Conservation (phyloP, 2,113 vertebrate species). For the Chrysochloris asiatica region DNA sequence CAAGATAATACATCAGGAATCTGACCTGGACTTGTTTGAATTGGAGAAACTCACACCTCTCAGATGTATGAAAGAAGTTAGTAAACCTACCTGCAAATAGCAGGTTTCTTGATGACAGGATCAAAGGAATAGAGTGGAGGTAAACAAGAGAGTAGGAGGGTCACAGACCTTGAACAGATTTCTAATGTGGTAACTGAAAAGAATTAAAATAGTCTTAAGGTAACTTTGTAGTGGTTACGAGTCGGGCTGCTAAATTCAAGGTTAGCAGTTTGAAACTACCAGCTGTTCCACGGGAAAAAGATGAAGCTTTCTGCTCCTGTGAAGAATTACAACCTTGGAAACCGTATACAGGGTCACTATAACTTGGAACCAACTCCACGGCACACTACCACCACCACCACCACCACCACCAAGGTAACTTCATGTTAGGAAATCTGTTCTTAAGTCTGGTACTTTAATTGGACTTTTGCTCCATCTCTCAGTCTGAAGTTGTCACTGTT, state of each 20-base stretch:
- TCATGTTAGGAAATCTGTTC: fast-evolving
- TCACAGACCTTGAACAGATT: neutral
- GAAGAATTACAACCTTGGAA: too few relatives aligned
- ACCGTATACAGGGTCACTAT: too few relatives aligned
- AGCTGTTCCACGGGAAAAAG: too few relatives aligned
- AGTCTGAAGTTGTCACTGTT: neutral
- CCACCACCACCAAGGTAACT: too few relatives aligned
- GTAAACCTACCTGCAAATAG: neutral
- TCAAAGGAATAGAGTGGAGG: neutral
- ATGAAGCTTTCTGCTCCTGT: too few relatives aligned
- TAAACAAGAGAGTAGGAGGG: neutral
- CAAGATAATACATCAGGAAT: neutral
- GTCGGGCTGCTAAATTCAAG: too few relatives aligned
- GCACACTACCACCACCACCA: too few relatives aligned
- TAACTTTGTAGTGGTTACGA: too few relatives aligned
- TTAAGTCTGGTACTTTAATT: neutral
- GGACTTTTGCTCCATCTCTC: neutral
- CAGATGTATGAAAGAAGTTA: neutral
- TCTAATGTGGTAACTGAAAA: neutral
- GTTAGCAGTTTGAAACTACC: too few relatives aligned
- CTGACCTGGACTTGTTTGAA: neutral
- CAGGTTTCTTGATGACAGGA: neutral
- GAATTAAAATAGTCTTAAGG: neutral
- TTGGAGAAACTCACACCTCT: neutral
- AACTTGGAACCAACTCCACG: too few relatives aligned